Evolutionary conservation across 2,113 vertebrate genomes (phyloP).

Genomic region (Ranitomeya variabilis): DNA sequence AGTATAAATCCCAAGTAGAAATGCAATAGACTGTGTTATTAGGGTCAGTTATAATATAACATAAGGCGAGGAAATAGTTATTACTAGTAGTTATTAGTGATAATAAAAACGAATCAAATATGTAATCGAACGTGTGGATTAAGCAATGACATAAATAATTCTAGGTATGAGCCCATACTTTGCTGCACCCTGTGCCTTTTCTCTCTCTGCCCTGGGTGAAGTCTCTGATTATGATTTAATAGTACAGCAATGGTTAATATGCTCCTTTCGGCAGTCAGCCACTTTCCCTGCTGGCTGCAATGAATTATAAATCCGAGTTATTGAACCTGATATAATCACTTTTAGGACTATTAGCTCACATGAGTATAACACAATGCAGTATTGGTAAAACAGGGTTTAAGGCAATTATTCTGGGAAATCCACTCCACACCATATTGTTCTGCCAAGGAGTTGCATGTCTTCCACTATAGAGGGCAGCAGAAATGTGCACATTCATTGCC

Average conservation of each 20-base stretch:
- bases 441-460: background rate
- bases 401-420: background rate
- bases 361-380: background rate
- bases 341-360: background rate
- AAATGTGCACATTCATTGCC: background rate
- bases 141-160: background rate
- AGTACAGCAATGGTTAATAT: background rate
- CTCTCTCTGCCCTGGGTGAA: background rate
- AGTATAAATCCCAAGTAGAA: background rate
- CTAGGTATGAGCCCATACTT: background rate
- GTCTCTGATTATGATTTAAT: background rate
- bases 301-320: background rate
- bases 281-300: no score
- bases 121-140: no score
- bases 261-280: background rate
- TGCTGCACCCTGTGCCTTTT: background rate
- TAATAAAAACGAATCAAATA: no score
- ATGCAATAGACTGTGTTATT: background rate
- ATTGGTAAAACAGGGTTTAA: background rate
- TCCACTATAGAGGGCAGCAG: constrained; percentile 33
- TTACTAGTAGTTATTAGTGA: no score
- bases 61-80: background rate
- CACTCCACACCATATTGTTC: background rate
- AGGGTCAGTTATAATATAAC: background rate
- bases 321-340: background rate